phyloP scores from a whole-genome alignment of 1,140 invertebrate species.

The Drosophila parvula region DNA sequence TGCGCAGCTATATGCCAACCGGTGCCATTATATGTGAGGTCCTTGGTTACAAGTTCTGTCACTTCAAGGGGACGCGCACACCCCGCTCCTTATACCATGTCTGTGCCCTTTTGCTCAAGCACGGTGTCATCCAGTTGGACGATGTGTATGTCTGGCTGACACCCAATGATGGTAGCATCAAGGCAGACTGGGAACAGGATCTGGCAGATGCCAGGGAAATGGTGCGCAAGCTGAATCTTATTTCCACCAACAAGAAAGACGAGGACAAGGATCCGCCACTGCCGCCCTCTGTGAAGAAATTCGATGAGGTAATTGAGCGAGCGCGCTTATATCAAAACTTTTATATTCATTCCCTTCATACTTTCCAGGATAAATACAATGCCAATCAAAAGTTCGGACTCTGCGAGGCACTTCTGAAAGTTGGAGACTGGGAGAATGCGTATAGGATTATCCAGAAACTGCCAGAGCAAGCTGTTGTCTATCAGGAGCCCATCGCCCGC shows the following conservation, averaged over 20 bases:
- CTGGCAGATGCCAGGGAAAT: conserved; percentile 94
- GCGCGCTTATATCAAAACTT: not conserved
- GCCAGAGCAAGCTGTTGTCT: conserved; percentile 92
- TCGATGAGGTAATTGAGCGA: conserved; percentile 77
- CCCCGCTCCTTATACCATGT: conserved; percentile 94
- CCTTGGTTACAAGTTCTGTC: conserved; percentile 95
- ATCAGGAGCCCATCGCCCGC: conserved; percentile 91
- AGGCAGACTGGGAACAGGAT: conserved; percentile 92
- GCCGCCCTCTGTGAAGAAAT: conserved; percentile 87
- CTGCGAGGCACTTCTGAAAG: conserved; percentile 93
- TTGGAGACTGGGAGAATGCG: conserved; percentile 96
- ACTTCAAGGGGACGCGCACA: conserved; percentile 89
- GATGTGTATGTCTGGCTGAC: conserved; percentile 96
- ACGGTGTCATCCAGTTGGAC: conserved; percentile 93
- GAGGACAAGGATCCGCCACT: conserved; percentile 89
- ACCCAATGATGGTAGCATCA: conserved; percentile 93
- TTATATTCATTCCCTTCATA: no score
- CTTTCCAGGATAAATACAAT: conserved; percentile 86
- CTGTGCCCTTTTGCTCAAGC: conserved; percentile 94
- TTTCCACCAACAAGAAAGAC: conserved; percentile 93
- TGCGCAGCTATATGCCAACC: conserved; percentile 94
- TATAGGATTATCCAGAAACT: conserved; percentile 91
- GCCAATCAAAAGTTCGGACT: conserved; percentile 97
- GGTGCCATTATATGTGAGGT: conserved; percentile 95
- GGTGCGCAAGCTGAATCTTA: conserved; percentile 93